Conservation (phyloP, 1,140 invertebrate species). For the Meteorus sp. region DNA sequence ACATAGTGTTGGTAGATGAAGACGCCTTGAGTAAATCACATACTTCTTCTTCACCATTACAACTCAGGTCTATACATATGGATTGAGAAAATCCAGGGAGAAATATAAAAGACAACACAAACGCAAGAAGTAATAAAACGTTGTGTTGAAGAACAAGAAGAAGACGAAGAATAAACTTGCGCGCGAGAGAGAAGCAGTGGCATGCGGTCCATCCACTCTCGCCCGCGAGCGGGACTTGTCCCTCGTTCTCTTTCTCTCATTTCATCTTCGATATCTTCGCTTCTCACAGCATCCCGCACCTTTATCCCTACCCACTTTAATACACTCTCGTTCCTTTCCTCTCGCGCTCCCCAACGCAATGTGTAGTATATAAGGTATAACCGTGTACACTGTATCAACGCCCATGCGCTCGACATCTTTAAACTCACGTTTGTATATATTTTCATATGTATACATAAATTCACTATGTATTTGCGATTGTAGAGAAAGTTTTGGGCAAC, state of each 20-base stretch:
- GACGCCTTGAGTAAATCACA: too few relatives aligned
- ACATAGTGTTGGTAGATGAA: too few relatives aligned
- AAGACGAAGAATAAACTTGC: slow-evolving; percentile 11
- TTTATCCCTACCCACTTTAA: slow-evolving; percentile 21
- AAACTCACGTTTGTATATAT: neutral
- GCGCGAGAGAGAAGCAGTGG: slow-evolving; percentile 44
- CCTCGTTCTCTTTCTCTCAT: too few relatives aligned
- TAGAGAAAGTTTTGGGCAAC: neutral
- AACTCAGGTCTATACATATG: too few relatives aligned
- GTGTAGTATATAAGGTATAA: slow-evolving; percentile 2
- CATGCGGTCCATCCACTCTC: slow-evolving; percentile 59
- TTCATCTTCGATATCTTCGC: slow-evolving; percentile 13
- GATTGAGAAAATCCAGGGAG: neutral
- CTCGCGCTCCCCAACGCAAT: neutral
- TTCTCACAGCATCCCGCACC: slow-evolving; percentile 46
- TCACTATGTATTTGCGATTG: neutral
- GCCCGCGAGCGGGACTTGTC: slow-evolving; percentile 39
- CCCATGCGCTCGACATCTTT: slow-evolving; percentile 7
- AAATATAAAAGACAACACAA: neutral
- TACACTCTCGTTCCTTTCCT: slow-evolving; percentile 23
- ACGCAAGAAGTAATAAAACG: neutral
- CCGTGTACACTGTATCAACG: neutral
- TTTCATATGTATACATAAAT: neutral
- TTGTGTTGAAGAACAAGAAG: slow-evolving; percentile 4
- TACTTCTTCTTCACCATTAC: too few relatives aligned